These are phyloP conservation scores for Drosophila murphyi DNA, from an alignment of 1,140 invertebrate species.

Conservation along the genomic window DNA sequence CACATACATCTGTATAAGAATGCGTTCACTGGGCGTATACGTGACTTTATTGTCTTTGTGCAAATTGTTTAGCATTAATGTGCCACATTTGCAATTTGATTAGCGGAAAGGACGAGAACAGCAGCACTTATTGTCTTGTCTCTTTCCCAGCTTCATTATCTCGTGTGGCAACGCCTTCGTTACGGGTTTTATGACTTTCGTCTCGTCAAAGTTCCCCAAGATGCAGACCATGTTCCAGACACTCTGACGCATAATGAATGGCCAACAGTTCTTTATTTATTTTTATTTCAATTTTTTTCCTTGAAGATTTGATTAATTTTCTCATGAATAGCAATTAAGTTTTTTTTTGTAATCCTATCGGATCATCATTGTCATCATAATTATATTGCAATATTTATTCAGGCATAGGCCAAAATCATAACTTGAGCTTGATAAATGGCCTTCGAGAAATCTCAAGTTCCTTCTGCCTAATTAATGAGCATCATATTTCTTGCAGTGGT, in stretches of 20 bases:
- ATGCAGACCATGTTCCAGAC: constrained; percentile 44
- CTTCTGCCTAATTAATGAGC: constrained; percentile 70
- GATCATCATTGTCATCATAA: constrained; percentile 62
- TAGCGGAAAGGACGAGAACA: constrained; percentile 16
- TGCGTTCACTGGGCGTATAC: constrained; percentile 18
- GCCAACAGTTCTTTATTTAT: constrained; percentile 38
- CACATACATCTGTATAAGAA: neutral
- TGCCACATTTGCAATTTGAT: constrained; percentile 55
- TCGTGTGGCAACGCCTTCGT: constrained; percentile 30
- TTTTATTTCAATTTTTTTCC: constrained; percentile 20
- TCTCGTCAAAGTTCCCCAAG: constrained; percentile 41
- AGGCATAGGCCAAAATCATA: constrained; percentile 27
- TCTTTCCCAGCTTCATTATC: constrained; percentile 2
- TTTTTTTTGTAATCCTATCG: constrained; percentile 36
- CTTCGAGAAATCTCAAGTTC: constrained; percentile 56
- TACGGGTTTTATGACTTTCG: constrained; percentile 32
- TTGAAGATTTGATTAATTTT: constrained; percentile 68
- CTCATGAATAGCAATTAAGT: constrained; percentile 33
- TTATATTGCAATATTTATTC: constrained; percentile 69
- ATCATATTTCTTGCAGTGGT: constrained; percentile 36
- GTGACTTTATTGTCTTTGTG: constrained; percentile 45
- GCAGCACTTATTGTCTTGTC: neutral
- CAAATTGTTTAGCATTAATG: constrained; percentile 48
- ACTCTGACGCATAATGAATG: constrained; percentile 60
- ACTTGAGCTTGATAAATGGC: constrained; percentile 70